phyloP scores from a whole-genome alignment of 2,888 invertebrate genomes.

The Agonopterix alstromeriana region DNA sequence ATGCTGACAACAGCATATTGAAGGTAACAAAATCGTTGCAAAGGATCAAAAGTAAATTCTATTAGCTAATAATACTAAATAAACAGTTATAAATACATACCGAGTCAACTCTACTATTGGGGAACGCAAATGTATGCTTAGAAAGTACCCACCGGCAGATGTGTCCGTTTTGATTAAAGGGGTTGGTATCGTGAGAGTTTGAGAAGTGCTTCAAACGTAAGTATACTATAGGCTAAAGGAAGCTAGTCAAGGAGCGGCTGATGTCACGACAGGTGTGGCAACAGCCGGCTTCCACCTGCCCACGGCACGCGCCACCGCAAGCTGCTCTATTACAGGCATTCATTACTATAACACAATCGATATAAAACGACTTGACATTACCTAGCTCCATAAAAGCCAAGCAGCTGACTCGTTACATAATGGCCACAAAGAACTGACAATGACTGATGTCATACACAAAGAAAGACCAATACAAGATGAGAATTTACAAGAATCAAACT shows the following conservation, averaged over 20 bases:
- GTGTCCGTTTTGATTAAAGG: conserved; percentile 7
- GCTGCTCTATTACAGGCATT: conserved; percentile 54
- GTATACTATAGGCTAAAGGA: conserved; percentile 20
- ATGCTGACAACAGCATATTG: too few species aligned
- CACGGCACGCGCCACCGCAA: conserved; percentile 62
- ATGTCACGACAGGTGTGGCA: conserved; percentile 66
- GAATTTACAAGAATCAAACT: conserved; percentile 8
- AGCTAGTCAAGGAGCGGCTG: conserved; percentile 63
- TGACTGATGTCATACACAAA: conserved; percentile 9
- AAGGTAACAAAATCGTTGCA: too few species aligned
- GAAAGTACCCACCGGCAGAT: conserved; percentile 8
- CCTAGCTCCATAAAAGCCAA: conserved; percentile 24
- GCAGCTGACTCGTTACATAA: conserved; percentile 43
- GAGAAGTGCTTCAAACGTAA: neutral
- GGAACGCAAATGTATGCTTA: neutral
- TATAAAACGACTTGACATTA: conserved; percentile 34
- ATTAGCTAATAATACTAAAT: neutral
- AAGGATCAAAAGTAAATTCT: too few species aligned
- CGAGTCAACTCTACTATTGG: too few species aligned
- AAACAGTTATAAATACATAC: too few species aligned
- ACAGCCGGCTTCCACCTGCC: conserved; percentile 69
- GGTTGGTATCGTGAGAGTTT: conserved; percentile 6
- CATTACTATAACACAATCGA: conserved; percentile 40
- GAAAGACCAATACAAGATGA: conserved; percentile 8
- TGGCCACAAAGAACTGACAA: conserved; percentile 15